Conservation (phyloP, 2,888 invertebrate species). For the Rotaria socialis region DNA sequence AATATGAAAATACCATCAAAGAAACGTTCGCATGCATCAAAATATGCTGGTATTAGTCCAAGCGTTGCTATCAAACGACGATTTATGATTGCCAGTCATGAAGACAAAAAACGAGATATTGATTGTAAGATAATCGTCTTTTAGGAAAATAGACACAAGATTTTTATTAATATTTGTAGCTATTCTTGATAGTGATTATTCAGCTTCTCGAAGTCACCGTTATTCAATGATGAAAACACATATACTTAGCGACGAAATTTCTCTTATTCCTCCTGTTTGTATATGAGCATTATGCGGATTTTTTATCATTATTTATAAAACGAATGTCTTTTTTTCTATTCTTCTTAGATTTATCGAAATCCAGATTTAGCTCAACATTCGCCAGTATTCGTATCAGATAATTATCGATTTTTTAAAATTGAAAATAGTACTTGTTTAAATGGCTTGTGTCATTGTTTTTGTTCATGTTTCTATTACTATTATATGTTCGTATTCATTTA, state of each 20-base stretch:
- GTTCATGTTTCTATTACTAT: not conserved
- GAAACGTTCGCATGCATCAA: too few species aligned
- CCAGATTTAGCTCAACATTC: not conserved
- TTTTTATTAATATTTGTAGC: too few species aligned
- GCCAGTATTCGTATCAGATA: not conserved
- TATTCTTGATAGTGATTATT: not conserved
- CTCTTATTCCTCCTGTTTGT: not conserved
- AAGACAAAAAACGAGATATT: not conserved
- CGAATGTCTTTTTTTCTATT: not conserved
- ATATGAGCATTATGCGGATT: not conserved
- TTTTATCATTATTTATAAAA: not conserved
- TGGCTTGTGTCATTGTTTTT: not conserved
- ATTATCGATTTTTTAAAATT: not conserved
- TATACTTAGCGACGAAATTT: not conserved
- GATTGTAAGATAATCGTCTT: not conserved
- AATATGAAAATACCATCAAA: too few species aligned
- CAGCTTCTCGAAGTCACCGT: not conserved
- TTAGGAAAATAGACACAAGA: too few species aligned
- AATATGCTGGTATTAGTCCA: too few species aligned
- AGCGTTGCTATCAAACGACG: too few species aligned
- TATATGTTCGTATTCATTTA: not conserved
- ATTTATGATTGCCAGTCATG: not conserved
- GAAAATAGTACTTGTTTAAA: not conserved
- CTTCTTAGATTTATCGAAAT: not conserved
- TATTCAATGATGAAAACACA: constrained; percentile 9